A percentile compares a stretch with the other conserved stretches of the same genome.
Conservation (phyloP, 2,113 vertebrate species). For the Charadrius vociferus region DNA sequence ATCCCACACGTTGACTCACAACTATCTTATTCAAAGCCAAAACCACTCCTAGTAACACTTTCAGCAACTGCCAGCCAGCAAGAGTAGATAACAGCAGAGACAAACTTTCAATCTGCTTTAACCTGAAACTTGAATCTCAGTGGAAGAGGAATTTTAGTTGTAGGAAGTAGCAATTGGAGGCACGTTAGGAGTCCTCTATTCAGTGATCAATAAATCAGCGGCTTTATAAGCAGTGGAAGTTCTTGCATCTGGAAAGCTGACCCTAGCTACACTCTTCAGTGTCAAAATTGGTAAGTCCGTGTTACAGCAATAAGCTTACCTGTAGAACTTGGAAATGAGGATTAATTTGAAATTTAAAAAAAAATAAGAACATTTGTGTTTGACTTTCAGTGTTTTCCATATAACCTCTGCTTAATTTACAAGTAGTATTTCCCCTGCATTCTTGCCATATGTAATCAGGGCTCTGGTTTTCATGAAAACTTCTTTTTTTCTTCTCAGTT, state of each 20-base stretch:
- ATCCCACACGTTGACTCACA: slow-evolving; percentile 45
- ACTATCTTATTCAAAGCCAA: slow-evolving; percentile 6
- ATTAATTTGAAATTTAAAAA: background rate
- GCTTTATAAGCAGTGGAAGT: background rate
- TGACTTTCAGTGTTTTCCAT: background rate
- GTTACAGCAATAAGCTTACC: background rate
- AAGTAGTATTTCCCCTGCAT: background rate
- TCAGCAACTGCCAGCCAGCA: background rate
- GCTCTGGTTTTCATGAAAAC: background rate
- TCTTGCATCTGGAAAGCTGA: background rate
- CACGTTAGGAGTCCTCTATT: background rate
- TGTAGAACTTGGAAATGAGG: background rate
- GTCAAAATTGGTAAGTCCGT: slow-evolving; percentile 25
- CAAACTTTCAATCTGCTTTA: background rate
- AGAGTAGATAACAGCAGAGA: background rate
- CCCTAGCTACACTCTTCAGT: background rate
- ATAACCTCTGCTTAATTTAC: background rate
- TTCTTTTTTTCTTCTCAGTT: background rate
- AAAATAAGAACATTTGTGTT: background rate
- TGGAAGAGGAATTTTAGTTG: background rate
- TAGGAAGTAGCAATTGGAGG: background rate
- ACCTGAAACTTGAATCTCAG: background rate
- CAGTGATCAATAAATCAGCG: background rate
- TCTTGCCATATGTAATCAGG: background rate
- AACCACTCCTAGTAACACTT: slow-evolving; percentile 49